phyloP scores from a whole-genome alignment of 2,797 vertebrate species.

The Acanthis flammea region DNA sequence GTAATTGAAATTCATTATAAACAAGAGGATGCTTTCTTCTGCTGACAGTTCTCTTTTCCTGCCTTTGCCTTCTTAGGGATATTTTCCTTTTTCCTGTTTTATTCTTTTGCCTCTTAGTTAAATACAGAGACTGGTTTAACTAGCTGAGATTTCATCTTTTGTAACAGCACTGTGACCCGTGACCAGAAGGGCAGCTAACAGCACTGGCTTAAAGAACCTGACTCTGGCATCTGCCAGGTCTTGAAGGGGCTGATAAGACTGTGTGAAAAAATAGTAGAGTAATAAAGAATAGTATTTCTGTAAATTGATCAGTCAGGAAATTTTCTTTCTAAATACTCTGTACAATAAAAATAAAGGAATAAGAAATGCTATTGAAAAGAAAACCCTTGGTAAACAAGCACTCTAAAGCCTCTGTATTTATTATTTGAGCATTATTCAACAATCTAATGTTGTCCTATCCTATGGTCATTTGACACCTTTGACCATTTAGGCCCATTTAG shows the following conservation, averaged over 20 bases:
- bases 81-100: neutral
- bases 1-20: neutral
- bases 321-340: neutral
- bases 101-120: neutral
- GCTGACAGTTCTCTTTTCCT: neutral
- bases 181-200: slow-evolving; percentile 11
- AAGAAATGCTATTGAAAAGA: neutral
- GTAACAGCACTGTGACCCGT: neutral
- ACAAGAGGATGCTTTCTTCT: neutral
- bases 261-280: neutral
- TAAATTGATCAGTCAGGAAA: neutral
- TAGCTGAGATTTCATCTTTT: neutral
- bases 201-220: neutral
- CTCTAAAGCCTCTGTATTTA: neutral
- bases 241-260: slow-evolving; percentile 13
- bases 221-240: neutral
- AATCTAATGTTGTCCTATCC: neutral
- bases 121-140: neutral
- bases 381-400: neutral
- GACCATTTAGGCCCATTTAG: neutral
- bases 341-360: neutral
- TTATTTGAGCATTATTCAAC: neutral
- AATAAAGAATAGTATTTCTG: neutral
- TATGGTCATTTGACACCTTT: neutral
- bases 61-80: neutral